Evolutionary conservation across 2,113 vertebrate genomes (phyloP), one percentile per base, ranked within the genome.

Genomic region (Colossoma macropomum): DNA sequence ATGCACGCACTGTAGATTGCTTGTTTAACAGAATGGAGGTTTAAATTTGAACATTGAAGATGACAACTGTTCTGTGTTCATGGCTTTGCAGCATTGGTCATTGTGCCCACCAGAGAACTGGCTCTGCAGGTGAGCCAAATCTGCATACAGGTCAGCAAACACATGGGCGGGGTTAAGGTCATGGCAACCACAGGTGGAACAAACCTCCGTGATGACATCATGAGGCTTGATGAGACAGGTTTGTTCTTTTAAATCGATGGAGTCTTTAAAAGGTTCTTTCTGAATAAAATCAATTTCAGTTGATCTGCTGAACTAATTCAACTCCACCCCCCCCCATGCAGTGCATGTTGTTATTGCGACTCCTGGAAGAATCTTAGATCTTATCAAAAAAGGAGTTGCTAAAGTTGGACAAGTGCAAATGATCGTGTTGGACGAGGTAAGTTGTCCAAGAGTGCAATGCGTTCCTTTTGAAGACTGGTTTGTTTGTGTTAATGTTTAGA

Each of bases 101-200:
- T 99, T 68, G 98, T 99, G 91, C 98, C 98, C 89, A 99, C 98
- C 89, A 96, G 98, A 95, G 98, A 99, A 92, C 94, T 99, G 95
- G 98, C 98, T 92, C 95, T 99, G 88, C 98, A 99, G 94, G 97
- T 99, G 90, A 99, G 98, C 95, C 98, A 99, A 93, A 99, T 99
- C 94, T 97, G 97, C 91, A 99, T 99, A 95, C 97, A 99, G 95
- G 97, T 99, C 95, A 99, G 98, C 96, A 99, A 99, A 95, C 98
- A 99, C 92, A 99, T 99, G 97, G 98, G 98, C 87, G 98, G 97
- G 85, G 98, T 98, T 86, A 99, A 99, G 95, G 98, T 99, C 82
- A 99, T 99, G 98, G 98, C 98, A 87, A 99, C 98, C 79, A 99
- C 98, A 0, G 98, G 98, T 92, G 98, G 98, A 92, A 99, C 98